Percentiles rank a stretch among this genome's conserved stretches.
These are phyloP conservation scores for Characodon lateralis DNA, from an alignment of 2,797 vertebrate species.

Conservation along the genomic window DNA sequence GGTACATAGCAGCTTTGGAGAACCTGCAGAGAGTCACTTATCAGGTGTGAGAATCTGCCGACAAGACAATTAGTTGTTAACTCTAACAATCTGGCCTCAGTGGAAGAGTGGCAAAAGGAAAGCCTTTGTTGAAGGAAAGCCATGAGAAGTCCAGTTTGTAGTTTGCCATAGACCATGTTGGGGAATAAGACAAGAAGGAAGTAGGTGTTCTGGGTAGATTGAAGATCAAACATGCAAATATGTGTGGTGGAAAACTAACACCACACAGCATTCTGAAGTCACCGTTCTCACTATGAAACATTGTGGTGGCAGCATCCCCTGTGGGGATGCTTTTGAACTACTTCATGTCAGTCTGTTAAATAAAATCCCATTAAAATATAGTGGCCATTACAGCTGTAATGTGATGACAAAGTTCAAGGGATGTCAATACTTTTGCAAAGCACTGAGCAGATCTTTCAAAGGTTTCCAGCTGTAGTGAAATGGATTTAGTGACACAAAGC, in stretches of 20 bases:
- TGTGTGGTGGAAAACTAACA: neutral
- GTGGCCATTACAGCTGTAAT: neutral
- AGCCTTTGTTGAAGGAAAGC: neutral
- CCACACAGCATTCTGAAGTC: neutral
- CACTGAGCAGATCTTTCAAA: neutral
- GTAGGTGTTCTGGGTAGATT: neutral
- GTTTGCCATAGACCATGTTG: neutral
- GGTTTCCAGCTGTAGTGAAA: neutral
- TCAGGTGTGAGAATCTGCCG: neutral
- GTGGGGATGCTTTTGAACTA: neutral
- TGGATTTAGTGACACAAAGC: slow-evolving; percentile 1
- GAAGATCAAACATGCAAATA: neutral
- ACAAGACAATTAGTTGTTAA: neutral
- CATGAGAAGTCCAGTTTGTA: neutral
- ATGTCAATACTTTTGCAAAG: neutral
- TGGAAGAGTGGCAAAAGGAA: neutral
- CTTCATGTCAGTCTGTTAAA: neutral
- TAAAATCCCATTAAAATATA: neutral
- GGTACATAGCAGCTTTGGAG: neutral
- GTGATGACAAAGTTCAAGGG: neutral
- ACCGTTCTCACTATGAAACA: neutral
- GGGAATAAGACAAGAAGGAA: neutral
- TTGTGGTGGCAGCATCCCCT: neutral
- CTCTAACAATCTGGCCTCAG: neutral
- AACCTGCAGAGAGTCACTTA: neutral